Percentiles rank a stretch among this genome's conserved stretches.
Evolutionary conservation across 2,797 vertebrate genomes (phyloP).

Genomic region (Myripristis murdjan): DNA sequence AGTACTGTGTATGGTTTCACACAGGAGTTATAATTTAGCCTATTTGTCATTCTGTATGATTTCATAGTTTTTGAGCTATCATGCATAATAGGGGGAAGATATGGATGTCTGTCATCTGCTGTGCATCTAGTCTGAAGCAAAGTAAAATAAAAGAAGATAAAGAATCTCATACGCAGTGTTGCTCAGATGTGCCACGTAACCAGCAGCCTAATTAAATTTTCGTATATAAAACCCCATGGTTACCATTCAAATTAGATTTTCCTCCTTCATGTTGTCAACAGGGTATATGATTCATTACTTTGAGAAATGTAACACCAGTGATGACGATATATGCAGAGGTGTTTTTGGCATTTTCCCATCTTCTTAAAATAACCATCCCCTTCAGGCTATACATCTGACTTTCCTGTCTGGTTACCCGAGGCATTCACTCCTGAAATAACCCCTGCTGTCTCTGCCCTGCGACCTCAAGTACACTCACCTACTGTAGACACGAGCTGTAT

Average conservation of each 20-base stretch:
- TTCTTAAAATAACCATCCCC: slow-evolving; percentile 28
- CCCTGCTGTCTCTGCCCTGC: slow-evolving; percentile 17
- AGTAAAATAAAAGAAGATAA: too few species aligned
- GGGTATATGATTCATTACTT: slow-evolving; percentile 1
- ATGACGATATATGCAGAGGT: not conserved
- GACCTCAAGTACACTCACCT: slow-evolving; percentile 21
- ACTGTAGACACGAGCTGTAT: slow-evolving; percentile 22
- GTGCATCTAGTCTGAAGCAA: too few species aligned
- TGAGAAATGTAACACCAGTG: not conserved
- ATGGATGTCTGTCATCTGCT: too few species aligned
- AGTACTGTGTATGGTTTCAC: not conserved
- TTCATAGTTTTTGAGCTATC: not conserved
- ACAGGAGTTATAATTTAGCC: not conserved
- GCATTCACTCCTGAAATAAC: slow-evolving; percentile 36
- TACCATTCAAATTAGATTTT: not conserved
- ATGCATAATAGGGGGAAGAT: not conserved
- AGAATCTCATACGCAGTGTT: too few species aligned
- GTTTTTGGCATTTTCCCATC: slow-evolving; percentile 29
- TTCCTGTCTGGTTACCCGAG: slow-evolving; percentile 41
- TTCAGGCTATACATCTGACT: slow-evolving; percentile 26
- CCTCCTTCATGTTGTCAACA: slow-evolving; percentile 1
- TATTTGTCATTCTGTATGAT: not conserved
- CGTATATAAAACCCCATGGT: not conserved
- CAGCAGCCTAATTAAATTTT: not conserved
- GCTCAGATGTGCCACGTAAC: not conserved